Evolutionary conservation across 2,797 vertebrate genomes (phyloP), one percentile per base, ranked within the genome.

Genomic region (Pampus argenteus): DNA sequence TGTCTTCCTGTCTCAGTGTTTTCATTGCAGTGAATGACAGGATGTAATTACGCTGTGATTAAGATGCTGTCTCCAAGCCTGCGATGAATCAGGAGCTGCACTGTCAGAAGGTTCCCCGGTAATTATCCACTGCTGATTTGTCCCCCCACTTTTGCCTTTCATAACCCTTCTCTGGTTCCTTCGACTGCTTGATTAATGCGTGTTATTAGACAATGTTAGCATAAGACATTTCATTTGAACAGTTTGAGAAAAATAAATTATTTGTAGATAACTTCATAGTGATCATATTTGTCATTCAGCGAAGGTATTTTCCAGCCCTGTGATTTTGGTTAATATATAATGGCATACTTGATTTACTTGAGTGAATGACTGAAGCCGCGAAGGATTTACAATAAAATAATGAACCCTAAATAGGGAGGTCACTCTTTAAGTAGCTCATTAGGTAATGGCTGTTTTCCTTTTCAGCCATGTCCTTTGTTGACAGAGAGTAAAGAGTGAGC

Each of bases 371-470:
- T 77, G 85, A 69, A 73, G 71, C 74, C 71, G 82, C 74, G 82
- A 85, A 84, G 87, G 89, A 90, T 92, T 92, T 92, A 87, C 86
- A 90, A 83, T 88, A 86, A 87, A 91, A 91, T 90, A 90, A 93
- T 91, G 87, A 89, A 86, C 87, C 51, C 69, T 88, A 91, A 93
- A 91, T 89, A 83, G 87, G 87, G 82, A 90, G 85, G 83, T 82
- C 84, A 78, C 77, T 71, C 79, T 86, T 86, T 86, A 90, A 92
- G 90, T 91, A 86, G 79, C 86, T 93, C 85, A 91, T 93, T 92
- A 92, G 89, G 89, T 88, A 88, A 92, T 87, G 81, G 71, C 82
- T 89, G 84, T 89, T 93, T 92, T 91, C 82, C 75, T 85, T 87
- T 90, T 93, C 84, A 88, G 79, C 57, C 29, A 2, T 58, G 85